A percentile compares a stretch with the other conserved stretches of the same genome.
Conservation (phyloP, 2,888 invertebrate species). For the Ochropleura leucogaster region DNA sequence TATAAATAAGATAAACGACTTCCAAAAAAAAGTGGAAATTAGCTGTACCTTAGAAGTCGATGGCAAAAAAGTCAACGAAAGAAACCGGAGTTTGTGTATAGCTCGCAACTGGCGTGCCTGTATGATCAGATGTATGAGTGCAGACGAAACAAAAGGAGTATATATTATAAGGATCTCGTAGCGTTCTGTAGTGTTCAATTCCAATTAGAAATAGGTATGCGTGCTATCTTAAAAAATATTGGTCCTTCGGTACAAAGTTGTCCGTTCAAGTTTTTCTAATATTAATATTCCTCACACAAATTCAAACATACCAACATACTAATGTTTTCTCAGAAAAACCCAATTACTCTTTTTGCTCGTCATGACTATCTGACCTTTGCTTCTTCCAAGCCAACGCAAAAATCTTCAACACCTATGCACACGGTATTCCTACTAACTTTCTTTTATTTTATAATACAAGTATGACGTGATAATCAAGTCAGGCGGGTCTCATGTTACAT, state of each 20-base stretch:
- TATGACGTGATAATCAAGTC: conserved; percentile 52
- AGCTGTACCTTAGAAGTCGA: too few relatives aligned
- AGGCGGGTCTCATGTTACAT: conserved; percentile 35
- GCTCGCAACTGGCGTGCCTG: neutral
- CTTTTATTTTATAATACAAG: conserved; percentile 55
- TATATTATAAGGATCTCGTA: neutral
- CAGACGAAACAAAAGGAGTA: neutral
- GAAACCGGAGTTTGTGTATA: neutral
- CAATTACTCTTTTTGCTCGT: conserved; percentile 7
- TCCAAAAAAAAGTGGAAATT: too few relatives aligned
- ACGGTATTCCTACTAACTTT: conserved; percentile 35
- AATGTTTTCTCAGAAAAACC: neutral
- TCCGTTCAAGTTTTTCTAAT: neutral
- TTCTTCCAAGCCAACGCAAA: neutral
- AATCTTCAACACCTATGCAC: conserved; percentile 13
- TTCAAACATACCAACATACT: neutral
- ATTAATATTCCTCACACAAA: neutral
- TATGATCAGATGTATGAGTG: neutral
- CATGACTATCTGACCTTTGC: conserved; percentile 10
- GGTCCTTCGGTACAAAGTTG: too few relatives aligned
- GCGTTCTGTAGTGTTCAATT: neutral
- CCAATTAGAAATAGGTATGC: neutral
- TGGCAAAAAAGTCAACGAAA: too few relatives aligned
- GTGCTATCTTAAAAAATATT: neutral
- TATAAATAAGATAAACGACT: too few relatives aligned